These are phyloP conservation scores for Araneus ventricosus DNA, from an alignment of 1,140 invertebrate genomes.

Conservation along the genomic window DNA sequence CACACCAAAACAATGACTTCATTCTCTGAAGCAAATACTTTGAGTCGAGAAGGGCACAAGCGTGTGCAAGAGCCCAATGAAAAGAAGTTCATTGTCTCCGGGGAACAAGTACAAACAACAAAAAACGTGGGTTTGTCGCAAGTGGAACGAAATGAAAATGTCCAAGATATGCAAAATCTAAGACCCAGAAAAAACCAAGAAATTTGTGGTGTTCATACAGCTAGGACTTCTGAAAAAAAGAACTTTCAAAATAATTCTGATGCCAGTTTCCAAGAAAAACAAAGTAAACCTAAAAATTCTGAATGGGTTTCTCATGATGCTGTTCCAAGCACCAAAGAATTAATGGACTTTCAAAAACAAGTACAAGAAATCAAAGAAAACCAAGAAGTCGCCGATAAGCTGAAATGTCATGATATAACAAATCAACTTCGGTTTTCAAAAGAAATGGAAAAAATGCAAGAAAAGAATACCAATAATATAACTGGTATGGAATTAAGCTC, in stretches of 20 bases:
- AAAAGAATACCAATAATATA: background rate
- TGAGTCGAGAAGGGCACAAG: background rate
- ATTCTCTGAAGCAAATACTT: background rate
- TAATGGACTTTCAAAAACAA: background rate
- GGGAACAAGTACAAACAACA: background rate
- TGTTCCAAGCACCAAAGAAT: background rate
- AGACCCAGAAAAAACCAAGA: background rate
- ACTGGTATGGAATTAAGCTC: background rate
- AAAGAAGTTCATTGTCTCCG: background rate
- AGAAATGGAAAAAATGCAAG: background rate
- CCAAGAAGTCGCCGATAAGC: background rate
- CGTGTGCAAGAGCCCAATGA: background rate
- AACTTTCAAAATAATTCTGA: background rate
- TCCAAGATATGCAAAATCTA: background rate
- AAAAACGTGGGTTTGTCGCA: background rate
- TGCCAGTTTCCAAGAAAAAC: background rate
- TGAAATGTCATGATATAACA: background rate
- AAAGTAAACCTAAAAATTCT: background rate
- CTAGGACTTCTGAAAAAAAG: background rate
- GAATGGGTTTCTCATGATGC: background rate
- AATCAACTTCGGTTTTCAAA: background rate
- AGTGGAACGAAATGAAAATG: slow-evolving; percentile 10
- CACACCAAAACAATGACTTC: slow-evolving; percentile 22
- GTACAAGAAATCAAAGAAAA: background rate
- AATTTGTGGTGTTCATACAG: background rate